phyloP scores from a whole-genome alignment of 2,888 invertebrate species.

The Dorcus hopei region DNA sequence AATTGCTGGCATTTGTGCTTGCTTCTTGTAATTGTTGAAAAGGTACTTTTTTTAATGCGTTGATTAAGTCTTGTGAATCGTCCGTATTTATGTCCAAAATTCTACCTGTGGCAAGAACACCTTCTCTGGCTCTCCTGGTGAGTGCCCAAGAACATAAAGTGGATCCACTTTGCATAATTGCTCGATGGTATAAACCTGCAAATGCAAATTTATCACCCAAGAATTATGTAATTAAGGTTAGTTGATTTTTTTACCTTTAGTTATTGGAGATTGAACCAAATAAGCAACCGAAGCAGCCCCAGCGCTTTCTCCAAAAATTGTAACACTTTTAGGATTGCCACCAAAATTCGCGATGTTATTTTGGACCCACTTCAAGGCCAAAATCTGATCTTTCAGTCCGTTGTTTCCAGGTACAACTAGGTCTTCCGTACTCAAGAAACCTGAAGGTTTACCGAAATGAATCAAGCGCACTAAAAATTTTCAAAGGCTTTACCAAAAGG shows the following conservation, averaged over 20 bases:
- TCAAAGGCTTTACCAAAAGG: conserved; percentile 30
- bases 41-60: conserved; percentile 24
- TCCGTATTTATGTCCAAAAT: neutral
- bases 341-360: conserved; percentile 7
- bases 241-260: conserved; percentile 1
- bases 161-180: conserved; percentile 12
- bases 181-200: conserved; percentile 10
- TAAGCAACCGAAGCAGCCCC: conserved; percentile 13
- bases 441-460: neutral
- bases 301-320: conserved; percentile 10
- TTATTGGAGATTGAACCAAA: conserved; percentile 1
- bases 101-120: conserved; percentile 22
- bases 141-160: conserved; percentile 10
- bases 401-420: conserved; percentile 7
- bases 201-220: neutral
- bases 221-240: neutral
- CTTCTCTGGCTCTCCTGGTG: conserved; percentile 18
- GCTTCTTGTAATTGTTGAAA: neutral
- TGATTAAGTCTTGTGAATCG: conserved; percentile 17
- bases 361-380: conserved; percentile 9
- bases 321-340: conserved; percentile 9
- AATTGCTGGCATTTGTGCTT: neutral
- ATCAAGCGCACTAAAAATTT: neutral
- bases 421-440: conserved; percentile 13
- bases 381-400: conserved; percentile 6